These are phyloP conservation scores for Cygnus atratus DNA, from an alignment of 2,113 vertebrate species.

Conservation along the genomic window DNA sequence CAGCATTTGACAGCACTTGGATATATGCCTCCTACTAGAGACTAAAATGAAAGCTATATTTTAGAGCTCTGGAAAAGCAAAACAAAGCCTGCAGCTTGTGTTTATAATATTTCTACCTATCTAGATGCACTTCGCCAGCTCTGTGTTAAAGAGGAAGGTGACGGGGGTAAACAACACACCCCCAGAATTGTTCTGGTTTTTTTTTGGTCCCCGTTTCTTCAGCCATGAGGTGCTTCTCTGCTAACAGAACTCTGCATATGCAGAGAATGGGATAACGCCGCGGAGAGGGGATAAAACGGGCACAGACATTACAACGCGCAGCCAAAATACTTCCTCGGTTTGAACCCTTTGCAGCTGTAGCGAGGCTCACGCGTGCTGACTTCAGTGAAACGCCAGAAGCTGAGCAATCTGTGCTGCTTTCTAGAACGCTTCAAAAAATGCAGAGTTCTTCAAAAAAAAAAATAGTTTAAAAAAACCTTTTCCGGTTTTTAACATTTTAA, in stretches of 20 bases:
- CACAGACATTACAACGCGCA: neutral
- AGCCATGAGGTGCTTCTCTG: neutral
- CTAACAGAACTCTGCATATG: neutral
- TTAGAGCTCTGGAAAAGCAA: slow-evolving; percentile 25
- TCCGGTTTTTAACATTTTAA: neutral
- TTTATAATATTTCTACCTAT: slow-evolving; percentile 36
- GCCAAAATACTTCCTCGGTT: neutral
- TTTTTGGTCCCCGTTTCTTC: neutral
- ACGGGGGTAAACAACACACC: neutral
- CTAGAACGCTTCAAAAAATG: neutral
- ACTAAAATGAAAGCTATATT: slow-evolving; percentile 57
- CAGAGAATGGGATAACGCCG: neutral
- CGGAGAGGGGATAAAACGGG: neutral
- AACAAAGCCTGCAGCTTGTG: slow-evolving; percentile 34
- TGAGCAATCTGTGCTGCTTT: neutral
- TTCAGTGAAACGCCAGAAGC: neutral
- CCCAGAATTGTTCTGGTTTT: neutral
- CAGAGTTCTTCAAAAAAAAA: neutral
- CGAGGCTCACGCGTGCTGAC: neutral
- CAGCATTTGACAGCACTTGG: slow-evolving; percentile 28
- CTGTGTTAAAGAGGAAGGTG: neutral
- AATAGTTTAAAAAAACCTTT: fast-evolving
- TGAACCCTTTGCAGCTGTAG: neutral
- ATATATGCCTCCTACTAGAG: slow-evolving; percentile 44
- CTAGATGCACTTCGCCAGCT: neutral